phyloP scores from a whole-genome alignment of 2,888 invertebrate genomes.

The Caenorhabditis becei region DNA sequence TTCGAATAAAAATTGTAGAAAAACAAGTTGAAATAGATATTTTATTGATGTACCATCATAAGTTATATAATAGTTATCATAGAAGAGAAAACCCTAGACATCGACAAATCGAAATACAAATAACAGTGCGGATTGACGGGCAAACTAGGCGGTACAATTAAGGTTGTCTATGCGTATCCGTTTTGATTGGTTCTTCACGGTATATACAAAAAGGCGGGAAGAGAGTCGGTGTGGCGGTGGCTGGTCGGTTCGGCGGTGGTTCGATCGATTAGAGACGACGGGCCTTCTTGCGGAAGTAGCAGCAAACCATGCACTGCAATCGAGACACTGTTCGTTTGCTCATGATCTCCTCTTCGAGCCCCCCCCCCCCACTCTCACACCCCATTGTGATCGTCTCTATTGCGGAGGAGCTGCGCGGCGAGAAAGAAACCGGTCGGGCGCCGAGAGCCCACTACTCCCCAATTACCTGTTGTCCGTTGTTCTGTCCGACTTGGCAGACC shows the following conservation, averaged over 20 bases:
- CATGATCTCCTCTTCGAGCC: slow-evolving; percentile 53
- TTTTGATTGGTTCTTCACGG: slow-evolving; percentile 54
- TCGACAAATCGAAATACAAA: slow-evolving; percentile 35
- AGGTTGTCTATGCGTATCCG: slow-evolving; percentile 63
- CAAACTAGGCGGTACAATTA: slow-evolving; percentile 63
- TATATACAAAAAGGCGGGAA: slow-evolving; percentile 60
- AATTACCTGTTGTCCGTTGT: slow-evolving; percentile 70
- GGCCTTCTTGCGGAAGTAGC: slow-evolving; percentile 80
- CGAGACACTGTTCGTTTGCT: slow-evolving; percentile 55
- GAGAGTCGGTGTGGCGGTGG: slow-evolving; percentile 13
- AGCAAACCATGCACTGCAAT: slow-evolving; percentile 80
- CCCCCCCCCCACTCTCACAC: slow-evolving; percentile 18
- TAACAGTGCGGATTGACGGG: slow-evolving; percentile 33
- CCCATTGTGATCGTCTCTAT: slow-evolving; percentile 49
- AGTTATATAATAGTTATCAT: slow-evolving; percentile 59
- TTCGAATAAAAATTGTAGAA: not conserved
- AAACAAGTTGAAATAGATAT: slow-evolving; percentile 33
- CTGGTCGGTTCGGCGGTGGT: slow-evolving; percentile 21
- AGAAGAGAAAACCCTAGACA: slow-evolving; percentile 52
- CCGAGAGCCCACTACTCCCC: slow-evolving; percentile 15
- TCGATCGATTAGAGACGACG: slow-evolving; percentile 59
- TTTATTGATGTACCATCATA: slow-evolving; percentile 62
- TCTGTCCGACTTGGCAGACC: slow-evolving; percentile 80
- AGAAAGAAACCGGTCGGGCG: slow-evolving; percentile 23
- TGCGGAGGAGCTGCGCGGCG: slow-evolving; percentile 24